phyloP scores from a whole-genome alignment of 2,797 vertebrate genomes.

The Uromys caudimaculatus region DNA sequence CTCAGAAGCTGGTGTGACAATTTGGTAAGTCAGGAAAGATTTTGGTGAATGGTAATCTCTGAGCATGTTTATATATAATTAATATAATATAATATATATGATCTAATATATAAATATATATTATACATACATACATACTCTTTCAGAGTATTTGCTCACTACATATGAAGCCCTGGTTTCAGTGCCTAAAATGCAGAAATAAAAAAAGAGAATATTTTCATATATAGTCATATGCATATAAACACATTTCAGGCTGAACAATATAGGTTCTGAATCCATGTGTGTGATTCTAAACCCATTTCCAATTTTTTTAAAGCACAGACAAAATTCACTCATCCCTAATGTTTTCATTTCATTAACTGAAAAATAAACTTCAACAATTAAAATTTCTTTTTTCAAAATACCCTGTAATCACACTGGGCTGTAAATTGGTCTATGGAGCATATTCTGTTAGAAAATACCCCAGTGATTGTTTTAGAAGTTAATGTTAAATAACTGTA shows the following conservation, averaged over 20 bases:
- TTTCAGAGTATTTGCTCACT: neutral
- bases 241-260: neutral
- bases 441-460: neutral
- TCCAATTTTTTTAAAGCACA: neutral
- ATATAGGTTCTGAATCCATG: neutral
- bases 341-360: neutral
- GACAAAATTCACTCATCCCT: neutral
- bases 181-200: neutral
- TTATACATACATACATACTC: neutral
- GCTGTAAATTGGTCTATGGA: neutral
- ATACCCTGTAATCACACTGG: neutral
- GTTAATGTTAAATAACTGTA: neutral
- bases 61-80: neutral
- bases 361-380: conserved; percentile 58
- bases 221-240: neutral
- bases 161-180: neutral
- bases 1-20: accelerated
- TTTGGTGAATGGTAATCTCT: neutral
- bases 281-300: neutral
- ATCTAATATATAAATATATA: neutral
- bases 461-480: neutral
- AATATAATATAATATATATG: neutral
- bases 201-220: neutral
- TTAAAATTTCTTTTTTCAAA: conserved; percentile 19
- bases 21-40: neutral